Evolutionary conservation across 2,113 vertebrate genomes (phyloP).

Genomic region (Tiliqua scincoides): DNA sequence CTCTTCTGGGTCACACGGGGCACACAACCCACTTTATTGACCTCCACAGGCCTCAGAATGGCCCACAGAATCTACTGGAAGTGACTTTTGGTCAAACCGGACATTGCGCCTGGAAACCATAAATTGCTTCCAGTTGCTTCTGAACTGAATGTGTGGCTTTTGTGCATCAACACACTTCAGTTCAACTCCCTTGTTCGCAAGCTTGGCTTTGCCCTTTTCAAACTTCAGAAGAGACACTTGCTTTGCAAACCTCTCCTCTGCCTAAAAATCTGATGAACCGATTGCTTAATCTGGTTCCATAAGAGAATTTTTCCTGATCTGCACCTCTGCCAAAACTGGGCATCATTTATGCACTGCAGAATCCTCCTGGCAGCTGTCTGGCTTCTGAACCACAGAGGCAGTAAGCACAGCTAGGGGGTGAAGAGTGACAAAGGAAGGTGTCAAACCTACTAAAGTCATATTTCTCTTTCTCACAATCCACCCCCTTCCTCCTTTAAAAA

Average conservation of each 20-base stretch:
- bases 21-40: too few species aligned
- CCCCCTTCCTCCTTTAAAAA: background rate
- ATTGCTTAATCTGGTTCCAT: background rate
- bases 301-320: background rate
- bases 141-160: background rate
- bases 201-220: background rate
- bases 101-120: too few species aligned
- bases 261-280: background rate
- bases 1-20: too few species aligned
- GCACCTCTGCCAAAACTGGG: background rate
- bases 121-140: too few species aligned
- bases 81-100: too few species aligned
- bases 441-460: background rate
- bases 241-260: background rate
- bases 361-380: background rate
- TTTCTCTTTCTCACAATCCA: background rate
- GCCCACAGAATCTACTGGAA: too few species aligned
- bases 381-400: conserved; percentile 6
- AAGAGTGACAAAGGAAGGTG: background rate
- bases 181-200: background rate
- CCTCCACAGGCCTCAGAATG: too few species aligned
- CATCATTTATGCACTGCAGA: background rate
- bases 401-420: background rate
- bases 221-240: background rate
- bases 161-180: rapidly evolving